phyloP scores from a whole-genome alignment of 2,113 vertebrate species.

The Zootoca vivipara region DNA sequence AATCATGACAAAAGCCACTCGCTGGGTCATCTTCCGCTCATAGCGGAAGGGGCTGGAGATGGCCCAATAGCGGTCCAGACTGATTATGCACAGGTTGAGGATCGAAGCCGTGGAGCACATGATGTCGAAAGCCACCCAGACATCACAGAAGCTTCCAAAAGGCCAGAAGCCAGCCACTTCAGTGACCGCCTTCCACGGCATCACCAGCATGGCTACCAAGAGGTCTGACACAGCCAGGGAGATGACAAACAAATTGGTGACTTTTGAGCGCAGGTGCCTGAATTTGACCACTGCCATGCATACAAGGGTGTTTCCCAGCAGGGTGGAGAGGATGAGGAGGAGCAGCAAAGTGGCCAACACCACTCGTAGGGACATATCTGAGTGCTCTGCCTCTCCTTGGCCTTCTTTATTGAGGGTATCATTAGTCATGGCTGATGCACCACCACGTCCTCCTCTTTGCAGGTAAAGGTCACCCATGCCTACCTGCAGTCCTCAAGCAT shows the following conservation, averaged over 20 bases:
- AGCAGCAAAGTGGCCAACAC: constrained; percentile 75
- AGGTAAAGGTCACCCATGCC: constrained; percentile 27
- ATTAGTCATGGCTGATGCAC: fast-evolving
- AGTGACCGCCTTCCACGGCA: constrained; percentile 80
- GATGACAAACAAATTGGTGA: constrained; percentile 82
- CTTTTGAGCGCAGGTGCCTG: constrained; percentile 78
- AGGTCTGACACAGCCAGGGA: constrained; percentile 83
- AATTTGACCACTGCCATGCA: constrained; percentile 70
- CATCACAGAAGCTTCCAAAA: constrained; percentile 79
- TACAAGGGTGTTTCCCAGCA: constrained; percentile 82
- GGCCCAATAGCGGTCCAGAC: constrained; percentile 84
- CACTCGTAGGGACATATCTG: constrained; percentile 29
- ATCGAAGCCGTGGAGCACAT: constrained; percentile 83
- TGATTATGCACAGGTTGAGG: constrained; percentile 83
- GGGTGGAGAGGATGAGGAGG: constrained; percentile 79
- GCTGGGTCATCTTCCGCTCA: constrained; percentile 77
- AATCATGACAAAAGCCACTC: constrained; percentile 75
- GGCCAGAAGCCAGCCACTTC: constrained; percentile 76
- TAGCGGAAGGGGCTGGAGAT: constrained; percentile 80
- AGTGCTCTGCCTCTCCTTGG: not conserved
- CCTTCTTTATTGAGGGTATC: not conserved
- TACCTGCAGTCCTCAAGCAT: too few relatives aligned
- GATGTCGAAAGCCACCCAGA: constrained; percentile 87
- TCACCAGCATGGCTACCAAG: constrained; percentile 82
- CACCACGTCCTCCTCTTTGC: not conserved